A percentile compares a stretch with the other conserved stretches of the same genome.
Evolutionary conservation across 1,140 invertebrate genomes (phyloP).

Genomic region (Temnothorax longispinosus): DNA sequence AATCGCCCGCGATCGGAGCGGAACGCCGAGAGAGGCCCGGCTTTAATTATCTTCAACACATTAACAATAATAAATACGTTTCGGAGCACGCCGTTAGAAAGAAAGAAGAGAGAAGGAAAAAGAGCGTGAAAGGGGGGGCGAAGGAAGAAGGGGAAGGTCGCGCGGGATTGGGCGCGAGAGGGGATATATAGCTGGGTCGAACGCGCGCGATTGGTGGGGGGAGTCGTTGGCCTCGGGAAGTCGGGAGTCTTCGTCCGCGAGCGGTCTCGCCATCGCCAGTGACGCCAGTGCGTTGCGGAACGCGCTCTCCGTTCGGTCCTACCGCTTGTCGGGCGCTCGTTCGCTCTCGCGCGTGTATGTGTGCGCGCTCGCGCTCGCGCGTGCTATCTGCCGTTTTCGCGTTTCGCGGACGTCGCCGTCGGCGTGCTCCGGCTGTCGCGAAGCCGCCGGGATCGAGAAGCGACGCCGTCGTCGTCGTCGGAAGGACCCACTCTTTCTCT

Average conservation of each 20-base stretch:
- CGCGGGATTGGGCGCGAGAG: conserved; percentile 21
- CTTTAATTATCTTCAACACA: background rate
- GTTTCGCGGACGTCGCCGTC: background rate
- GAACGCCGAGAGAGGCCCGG: no score
- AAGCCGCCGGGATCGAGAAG: background rate
- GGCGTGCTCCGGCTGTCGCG: background rate
- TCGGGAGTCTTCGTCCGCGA: conserved; percentile 69
- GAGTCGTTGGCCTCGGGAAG: conserved; percentile 75
- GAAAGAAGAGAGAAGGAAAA: background rate
- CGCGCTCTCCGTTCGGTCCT: background rate
- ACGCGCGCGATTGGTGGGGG: conserved; percentile 54
- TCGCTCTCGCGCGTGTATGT: background rate
- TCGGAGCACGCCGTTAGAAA: background rate
- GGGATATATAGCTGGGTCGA: conserved; percentile 66
- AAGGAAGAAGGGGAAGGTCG: background rate
- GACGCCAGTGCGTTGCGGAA: conserved; percentile 66
- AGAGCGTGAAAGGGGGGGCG: background rate
- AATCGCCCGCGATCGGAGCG: background rate
- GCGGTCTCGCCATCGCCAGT: conserved; percentile 57
- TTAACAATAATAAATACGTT: background rate
- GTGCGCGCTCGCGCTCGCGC: conserved; percentile 4
- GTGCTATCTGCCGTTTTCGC: background rate
- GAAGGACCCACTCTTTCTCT: background rate
- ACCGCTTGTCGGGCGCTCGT: background rate
- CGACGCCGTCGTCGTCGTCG: background rate